A percentile compares a stretch with the other conserved stretches of the same genome.
Conservation (phyloP, 2,888 invertebrate genomes). For the Ephialtes manifestator region DNA sequence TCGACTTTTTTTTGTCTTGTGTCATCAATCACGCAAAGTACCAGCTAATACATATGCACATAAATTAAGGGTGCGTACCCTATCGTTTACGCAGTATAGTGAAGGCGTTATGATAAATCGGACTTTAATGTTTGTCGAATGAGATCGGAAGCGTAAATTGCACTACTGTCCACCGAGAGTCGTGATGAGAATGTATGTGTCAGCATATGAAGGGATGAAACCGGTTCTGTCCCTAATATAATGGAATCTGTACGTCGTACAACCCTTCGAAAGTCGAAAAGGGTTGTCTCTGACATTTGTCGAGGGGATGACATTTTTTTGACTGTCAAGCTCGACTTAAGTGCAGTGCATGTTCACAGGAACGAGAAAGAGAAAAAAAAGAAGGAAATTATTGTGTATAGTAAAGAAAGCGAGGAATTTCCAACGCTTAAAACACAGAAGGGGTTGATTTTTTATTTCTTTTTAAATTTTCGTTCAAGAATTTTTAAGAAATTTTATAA, state of each 20-base stretch:
- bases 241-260: neutral
- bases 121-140: conserved; percentile 53
- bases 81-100: conserved; percentile 16
- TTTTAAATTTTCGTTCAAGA: too few relatives aligned
- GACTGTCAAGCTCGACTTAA: neutral
- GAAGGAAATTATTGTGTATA: neutral
- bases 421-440: conserved; percentile 27
- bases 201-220: conserved; percentile 38
- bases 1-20: neutral
- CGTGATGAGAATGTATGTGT: conserved; percentile 21
- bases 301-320: neutral
- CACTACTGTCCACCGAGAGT: conserved; percentile 7
- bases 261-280: neutral
- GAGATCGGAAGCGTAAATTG: conserved; percentile 54
- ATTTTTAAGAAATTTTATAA: too few relatives aligned
- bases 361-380: neutral
- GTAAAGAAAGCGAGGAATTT: conserved; percentile 15
- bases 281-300: conserved; percentile 1
- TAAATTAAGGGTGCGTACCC: conserved; percentile 52
- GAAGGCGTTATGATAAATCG: conserved; percentile 58
- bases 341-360: conserved; percentile 6
- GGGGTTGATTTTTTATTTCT: conserved; percentile 27
- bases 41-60: conserved; percentile 45
- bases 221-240: conserved; percentile 34
- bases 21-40: conserved; percentile 23